Conservation (phyloP, 2,113 vertebrate species). For the Syngnathus typhle region DNA sequence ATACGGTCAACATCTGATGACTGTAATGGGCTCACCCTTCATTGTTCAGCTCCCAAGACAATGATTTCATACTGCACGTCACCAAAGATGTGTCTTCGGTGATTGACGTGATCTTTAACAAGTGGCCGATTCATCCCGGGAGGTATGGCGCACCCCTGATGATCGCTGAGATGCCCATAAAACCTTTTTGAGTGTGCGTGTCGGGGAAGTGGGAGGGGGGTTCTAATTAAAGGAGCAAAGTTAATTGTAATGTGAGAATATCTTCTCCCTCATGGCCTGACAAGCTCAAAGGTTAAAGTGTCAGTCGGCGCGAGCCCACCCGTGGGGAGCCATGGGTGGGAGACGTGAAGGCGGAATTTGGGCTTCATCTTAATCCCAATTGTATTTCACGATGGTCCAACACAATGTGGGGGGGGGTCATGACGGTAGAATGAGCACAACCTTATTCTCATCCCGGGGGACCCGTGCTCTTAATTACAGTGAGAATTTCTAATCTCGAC, state of each 20-base stretch:
- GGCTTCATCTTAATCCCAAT: conserved; percentile 54
- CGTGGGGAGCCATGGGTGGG: conserved; percentile 46
- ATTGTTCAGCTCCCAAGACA: background rate
- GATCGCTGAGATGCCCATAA: conserved; percentile 38
- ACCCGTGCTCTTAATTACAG: conserved; percentile 73
- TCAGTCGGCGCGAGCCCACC: conserved; percentile 33
- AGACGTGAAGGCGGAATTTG: conserved; percentile 37
- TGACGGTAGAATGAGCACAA: conserved; percentile 38
- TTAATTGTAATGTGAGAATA: conserved; percentile 66
- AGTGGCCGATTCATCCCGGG: conserved; percentile 21
- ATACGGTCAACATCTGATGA: conserved; percentile 1
- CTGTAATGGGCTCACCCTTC: background rate
- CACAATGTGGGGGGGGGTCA: conserved; percentile 16
- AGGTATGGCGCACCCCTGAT: conserved; percentile 16
- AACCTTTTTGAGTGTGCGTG: conserved; percentile 13
- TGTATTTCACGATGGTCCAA: conserved; percentile 42
- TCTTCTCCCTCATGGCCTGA: conserved; percentile 55
- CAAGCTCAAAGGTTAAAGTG: conserved; percentile 70
- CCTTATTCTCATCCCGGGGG: conserved; percentile 69
- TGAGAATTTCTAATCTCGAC: conserved; percentile 78
- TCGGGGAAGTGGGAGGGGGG: conserved; percentile 14
- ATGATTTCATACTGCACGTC: background rate
- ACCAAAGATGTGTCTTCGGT: conserved; percentile 10
- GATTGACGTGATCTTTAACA: conserved; percentile 49
- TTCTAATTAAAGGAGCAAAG: conserved; percentile 63